Base-by-base conservation (phyloP, 2,888 invertebrate genomes). In the Lepas anatifera region DNA sequence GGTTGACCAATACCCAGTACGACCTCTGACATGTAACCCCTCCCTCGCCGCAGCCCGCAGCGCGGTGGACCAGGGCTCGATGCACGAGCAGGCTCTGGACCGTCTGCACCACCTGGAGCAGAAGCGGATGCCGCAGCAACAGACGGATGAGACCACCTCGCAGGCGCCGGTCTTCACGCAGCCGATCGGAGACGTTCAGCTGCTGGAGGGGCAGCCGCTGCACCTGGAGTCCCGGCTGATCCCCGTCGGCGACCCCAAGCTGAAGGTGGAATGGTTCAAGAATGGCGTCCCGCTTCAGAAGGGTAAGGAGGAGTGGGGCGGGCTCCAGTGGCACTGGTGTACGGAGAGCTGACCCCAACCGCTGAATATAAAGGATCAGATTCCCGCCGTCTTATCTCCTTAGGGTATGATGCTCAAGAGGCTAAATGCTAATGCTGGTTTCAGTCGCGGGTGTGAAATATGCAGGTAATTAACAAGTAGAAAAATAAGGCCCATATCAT, bases 221-320 rank as follows among this genome's bases (percentile, higher is more conserved):
- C 94, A 95, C 80, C 95, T 96, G 79, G 95, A 96, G 81, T 94
- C 94, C 27, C 86, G 94, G 37, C 85, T 96, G 3, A 94, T 95
- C 77, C 96, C 96, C 16, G 95, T 95, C 3, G 95, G 95, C 70
- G 96, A 96, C 81, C 87, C 95, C 0, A 89, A 90, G 74, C 84
- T 96, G n/a, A 89, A 87, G 78, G 92, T 96, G 7, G 92, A 95
- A 82, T 96, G 95, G 95, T 83, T 92, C 72, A 87, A 92, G 72
- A 94, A 96, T 79, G 95, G 94, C 70, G 90, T 93, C 71, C 88
- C 93, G 39, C 89, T 96, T 76, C 87, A 90, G 63, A 71, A 72
- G 18, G 74, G 66, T 66, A n/a, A n/a, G n/a, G n/a, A n/a, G n/a
- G n/a, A n/a, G n/a, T n/a, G n/a, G n/a, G n/a, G n/a, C n/a, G n/a